Evolutionary conservation across 2,113 vertebrate species (phyloP), one percentile per base, ranked within the genome.

Genomic region (Dasyornis broadbenti): DNA sequence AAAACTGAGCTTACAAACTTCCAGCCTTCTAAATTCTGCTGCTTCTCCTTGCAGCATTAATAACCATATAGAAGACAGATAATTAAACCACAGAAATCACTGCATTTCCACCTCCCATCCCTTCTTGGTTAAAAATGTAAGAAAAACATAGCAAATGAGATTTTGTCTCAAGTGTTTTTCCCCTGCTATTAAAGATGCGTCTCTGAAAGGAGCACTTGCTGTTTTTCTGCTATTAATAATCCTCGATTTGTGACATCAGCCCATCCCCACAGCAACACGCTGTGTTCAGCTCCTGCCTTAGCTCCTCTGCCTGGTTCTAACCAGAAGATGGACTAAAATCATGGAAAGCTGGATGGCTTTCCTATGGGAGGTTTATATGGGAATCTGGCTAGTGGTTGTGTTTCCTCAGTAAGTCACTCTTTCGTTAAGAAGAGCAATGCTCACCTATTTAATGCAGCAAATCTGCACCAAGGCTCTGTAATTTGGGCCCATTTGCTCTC

Each of bases 151-250:
- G 81, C 81, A 97, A 95, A 97, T 76, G 75, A 78, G 82, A 84
- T 85, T 82, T 89, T 93, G 86, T 70, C 90, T 69, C 86, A 87
- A 94, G 86, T 90, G 35, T 77, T 76, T 94, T 78, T 7, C 54
- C 88, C 87, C 92, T 94, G 79, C 86, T 95, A 96, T 96, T 96
- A 96, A 94, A 94, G 92, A 95, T 77, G 85, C 57, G 64, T 68
- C 50, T 68, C 59, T 64, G 82, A 82, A 90, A 96, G 96, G 57
- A 91, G 86, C 92, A 82, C 92, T 97, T 87, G 88, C 82, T 95
- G 82, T 1, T 91, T 96, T 89, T 61, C 54, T 60, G 47, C 97
- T 98, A 94, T 97, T 97, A 97, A 96, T 96, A 97, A 96, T 89
- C 89, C 90, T 86, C n/a, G 33, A 23, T 84, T 94, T 76, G 90